phyloP scores from a whole-genome alignment of 2,113 vertebrate genomes.

The Athene cunicularia region DNA sequence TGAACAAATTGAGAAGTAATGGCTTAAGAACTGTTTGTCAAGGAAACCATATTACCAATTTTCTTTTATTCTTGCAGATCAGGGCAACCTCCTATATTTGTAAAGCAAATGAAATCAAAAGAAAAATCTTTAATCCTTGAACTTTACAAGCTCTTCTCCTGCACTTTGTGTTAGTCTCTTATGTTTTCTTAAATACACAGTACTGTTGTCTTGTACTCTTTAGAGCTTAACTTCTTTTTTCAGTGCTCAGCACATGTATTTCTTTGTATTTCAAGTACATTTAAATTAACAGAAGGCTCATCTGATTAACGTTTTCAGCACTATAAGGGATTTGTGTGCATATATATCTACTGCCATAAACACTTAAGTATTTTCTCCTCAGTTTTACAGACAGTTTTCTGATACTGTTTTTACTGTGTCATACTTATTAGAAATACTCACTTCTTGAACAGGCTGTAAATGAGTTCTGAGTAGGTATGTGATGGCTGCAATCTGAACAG shows the following conservation, averaged over 20 bases:
- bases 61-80: background rate
- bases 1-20: background rate
- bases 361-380: background rate
- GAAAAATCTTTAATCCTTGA: background rate
- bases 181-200: background rate
- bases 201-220: background rate
- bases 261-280: background rate
- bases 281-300: background rate
- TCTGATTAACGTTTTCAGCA: background rate
- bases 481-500: constrained; percentile 89
- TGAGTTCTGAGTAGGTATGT: constrained; percentile 87
- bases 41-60: background rate
- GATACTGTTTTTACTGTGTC: background rate
- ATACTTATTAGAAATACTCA: constrained; percentile 62
- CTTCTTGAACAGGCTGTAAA: constrained; percentile 82
- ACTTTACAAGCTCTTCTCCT: background rate
- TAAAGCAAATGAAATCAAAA: background rate
- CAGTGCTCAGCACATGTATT: background rate
- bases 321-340: background rate
- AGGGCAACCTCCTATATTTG: background rate
- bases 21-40: background rate
- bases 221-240: background rate
- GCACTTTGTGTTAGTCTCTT: background rate
- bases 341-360: background rate
- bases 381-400: background rate